Evolutionary conservation across 1,140 invertebrate species (phyloP).

Genomic region (Theocolax elegans): DNA sequence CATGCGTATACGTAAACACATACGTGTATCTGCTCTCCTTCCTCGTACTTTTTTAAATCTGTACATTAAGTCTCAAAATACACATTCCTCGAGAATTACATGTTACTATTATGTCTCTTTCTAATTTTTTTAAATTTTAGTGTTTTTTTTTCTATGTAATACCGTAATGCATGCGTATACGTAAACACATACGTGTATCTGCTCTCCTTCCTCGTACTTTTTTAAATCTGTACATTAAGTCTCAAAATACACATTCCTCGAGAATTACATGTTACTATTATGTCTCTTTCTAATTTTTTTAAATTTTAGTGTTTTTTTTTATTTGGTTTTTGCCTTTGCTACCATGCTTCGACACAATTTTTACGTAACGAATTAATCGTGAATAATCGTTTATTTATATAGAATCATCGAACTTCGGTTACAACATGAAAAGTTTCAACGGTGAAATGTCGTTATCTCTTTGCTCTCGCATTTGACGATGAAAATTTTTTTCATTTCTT

Average conservation of each 20-base stretch:
- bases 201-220: constrained; percentile 9
- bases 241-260: constrained; percentile 35
- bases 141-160: constrained; percentile 11
- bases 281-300: background rate
- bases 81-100: constrained; percentile 24
- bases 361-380: constrained; percentile 23
- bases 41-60: constrained; percentile 26
- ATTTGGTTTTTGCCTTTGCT: background rate
- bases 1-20: constrained; percentile 4
- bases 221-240: constrained; percentile 36
- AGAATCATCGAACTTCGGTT: constrained; percentile 35
- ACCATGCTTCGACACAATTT: constrained; percentile 22
- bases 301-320: constrained; percentile 10
- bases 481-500: no score
- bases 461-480: background rate
- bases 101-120: background rate
- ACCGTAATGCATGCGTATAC: no score
- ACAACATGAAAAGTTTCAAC: constrained; percentile 29
- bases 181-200: constrained; percentile 22
- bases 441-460: background rate
- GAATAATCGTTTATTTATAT: constrained; percentile 29
- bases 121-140: background rate
- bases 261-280: constrained; percentile 4
- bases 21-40: constrained; percentile 25
- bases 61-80: constrained; percentile 38